A percentile compares a stretch with the other conserved stretches of the same genome.
These are phyloP conservation scores for Torymus aiolomorphi DNA, from an alignment of 2,888 invertebrate species.

Conservation along the genomic window DNA sequence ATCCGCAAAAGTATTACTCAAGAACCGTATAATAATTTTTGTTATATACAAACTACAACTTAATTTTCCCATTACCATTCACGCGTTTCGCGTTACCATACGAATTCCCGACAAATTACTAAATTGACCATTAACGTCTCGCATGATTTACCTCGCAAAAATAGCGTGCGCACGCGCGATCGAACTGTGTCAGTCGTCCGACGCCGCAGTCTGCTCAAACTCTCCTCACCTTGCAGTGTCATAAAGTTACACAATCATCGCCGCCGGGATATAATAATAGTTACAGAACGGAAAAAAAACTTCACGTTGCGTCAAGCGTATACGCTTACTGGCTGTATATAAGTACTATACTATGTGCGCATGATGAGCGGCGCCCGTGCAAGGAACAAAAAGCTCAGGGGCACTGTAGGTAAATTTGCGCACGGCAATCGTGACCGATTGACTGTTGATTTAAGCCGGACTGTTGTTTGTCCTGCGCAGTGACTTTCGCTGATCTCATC, in stretches of 20 bases:
- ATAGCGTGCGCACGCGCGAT: background rate
- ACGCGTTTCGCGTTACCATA: no score
- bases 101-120: no score
- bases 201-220: no score
- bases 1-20: no score
- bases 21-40: background rate
- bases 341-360: no score
- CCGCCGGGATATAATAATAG: conserved; percentile 17
- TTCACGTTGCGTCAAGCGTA: conserved; percentile 31
- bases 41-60: background rate
- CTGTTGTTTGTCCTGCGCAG: conserved; percentile 32
- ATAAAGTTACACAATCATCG: conserved; percentile 11
- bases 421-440: conserved; percentile 42
- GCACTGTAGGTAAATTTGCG: conserved; percentile 45
- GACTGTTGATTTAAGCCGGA: conserved; percentile 57
- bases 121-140: no score
- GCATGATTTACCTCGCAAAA: no score
- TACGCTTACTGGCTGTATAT: background rate
- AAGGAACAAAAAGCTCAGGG: conserved; percentile 26
- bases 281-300: conserved; percentile 18
- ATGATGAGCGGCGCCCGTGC: no score
- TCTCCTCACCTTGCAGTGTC: background rate
- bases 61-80: no score
- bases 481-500: conserved; percentile 53
- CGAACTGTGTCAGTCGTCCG: background rate